phyloP scores from a whole-genome alignment of 2,888 invertebrate species.

The Agrotis exclamationis region DNA sequence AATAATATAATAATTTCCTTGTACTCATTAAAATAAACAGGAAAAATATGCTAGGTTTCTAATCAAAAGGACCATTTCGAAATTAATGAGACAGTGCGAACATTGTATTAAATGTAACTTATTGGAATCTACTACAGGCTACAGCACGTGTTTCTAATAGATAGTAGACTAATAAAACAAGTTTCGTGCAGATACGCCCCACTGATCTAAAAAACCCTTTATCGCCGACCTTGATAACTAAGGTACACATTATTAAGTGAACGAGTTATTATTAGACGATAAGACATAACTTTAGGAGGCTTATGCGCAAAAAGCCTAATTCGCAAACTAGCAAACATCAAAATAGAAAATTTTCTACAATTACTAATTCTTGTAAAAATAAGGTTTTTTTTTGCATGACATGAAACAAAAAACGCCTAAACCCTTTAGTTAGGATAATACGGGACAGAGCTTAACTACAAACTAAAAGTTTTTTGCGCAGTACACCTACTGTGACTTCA shows the following conservation, averaged over 20 bases:
- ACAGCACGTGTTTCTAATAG: too few species aligned
- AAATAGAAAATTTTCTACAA: too few species aligned
- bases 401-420: too few species aligned
- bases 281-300: neutral
- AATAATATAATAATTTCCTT: neutral
- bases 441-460: too few species aligned
- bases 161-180: slow-evolving; percentile 4
- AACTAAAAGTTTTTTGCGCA: too few species aligned
- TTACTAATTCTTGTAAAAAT: too few species aligned
- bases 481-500: too few species aligned
- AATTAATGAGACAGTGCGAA: neutral
- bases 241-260: slow-evolving; percentile 16
- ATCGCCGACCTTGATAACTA: slow-evolving; percentile 40
- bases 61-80: neutral
- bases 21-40: neutral
- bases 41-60: neutral
- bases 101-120: neutral
- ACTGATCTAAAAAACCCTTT: slow-evolving; percentile 38
- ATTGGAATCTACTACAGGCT: neutral
- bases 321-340: too few species aligned
- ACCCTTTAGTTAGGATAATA: too few species aligned
- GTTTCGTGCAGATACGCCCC: slow-evolving; percentile 13
- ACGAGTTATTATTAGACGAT: neutral
- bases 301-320: too few species aligned
- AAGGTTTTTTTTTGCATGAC: too few species aligned